These are phyloP conservation scores for Tor tambroides DNA, from an alignment of 2,113 vertebrate genomes.

Conservation along the genomic window DNA sequence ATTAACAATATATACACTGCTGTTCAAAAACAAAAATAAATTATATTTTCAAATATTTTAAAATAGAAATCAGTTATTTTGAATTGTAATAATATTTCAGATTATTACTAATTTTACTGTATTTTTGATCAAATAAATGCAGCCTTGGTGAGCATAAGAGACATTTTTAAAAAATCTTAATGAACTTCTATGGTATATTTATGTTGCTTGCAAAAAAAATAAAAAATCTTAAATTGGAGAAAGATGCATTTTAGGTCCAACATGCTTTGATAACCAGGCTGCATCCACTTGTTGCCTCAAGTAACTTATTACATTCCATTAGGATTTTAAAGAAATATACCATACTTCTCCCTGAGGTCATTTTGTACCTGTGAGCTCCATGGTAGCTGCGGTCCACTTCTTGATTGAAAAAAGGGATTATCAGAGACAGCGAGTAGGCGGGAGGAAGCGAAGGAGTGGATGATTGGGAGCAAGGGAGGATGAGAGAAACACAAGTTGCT, in stretches of 20 bases:
- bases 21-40: no score
- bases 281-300: background rate
- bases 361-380: background rate
- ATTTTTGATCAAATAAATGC: background rate
- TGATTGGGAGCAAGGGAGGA: background rate
- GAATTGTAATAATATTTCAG: background rate
- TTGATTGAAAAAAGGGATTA: background rate
- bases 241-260: background rate
- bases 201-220: background rate
- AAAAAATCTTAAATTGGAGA: no score
- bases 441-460: slow-evolving; percentile 1
- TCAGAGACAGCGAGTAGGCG: background rate
- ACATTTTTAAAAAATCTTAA: background rate
- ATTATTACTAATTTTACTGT: background rate
- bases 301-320: background rate
- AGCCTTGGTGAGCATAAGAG: background rate
- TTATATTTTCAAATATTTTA: background rate
- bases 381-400: background rate
- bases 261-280: background rate
- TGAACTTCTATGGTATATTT: background rate
- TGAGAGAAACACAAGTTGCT: slow-evolving; percentile 2
- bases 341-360: background rate
- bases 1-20: background rate
- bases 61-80: background rate
- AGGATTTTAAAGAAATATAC: background rate